Conservation (phyloP, 2,797 vertebrate species). For the Hemitrygon akajei region DNA sequence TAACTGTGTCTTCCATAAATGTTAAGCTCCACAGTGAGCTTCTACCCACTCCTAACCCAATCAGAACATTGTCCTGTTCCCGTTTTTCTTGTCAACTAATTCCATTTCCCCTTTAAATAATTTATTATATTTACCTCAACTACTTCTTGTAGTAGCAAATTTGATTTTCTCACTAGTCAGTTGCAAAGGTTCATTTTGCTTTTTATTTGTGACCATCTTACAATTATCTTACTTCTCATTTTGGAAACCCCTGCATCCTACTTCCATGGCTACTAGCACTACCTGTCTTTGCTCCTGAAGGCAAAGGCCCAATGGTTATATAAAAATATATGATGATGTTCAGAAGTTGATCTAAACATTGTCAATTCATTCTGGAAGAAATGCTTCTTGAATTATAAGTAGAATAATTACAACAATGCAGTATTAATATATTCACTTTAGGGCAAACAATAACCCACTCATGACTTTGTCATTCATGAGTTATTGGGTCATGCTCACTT, state of each 20-base stretch:
- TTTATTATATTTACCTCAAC: neutral
- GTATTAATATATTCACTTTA: conserved; percentile 1
- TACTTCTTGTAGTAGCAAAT: neutral
- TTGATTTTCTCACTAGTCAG: neutral
- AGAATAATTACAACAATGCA: neutral
- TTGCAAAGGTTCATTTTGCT: too few relatives aligned
- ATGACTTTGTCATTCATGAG: conserved; percentile 33
- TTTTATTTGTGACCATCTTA: neutral
- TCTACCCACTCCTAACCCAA: neutral
- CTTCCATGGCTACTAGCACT: too few relatives aligned
- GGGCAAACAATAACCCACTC: neutral
- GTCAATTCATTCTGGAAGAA: neutral
- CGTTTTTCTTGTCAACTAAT: neutral
- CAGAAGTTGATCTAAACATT: neutral
- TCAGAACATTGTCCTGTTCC: neutral
- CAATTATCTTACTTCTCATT: neutral
- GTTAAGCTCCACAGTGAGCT: neutral
- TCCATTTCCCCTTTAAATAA: neutral
- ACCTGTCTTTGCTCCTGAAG: too few relatives aligned
- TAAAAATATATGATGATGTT: neutral
- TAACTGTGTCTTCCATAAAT: conserved; percentile 19
- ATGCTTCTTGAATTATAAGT: neutral
- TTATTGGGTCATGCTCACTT: conserved; percentile 2
- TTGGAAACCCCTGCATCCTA: neutral
- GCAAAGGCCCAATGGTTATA: neutral